Percentiles rank a stretch among this genome's conserved stretches.
Evolutionary conservation across 1,140 invertebrate species (phyloP).

Genomic region (Penaeus indicus): DNA sequence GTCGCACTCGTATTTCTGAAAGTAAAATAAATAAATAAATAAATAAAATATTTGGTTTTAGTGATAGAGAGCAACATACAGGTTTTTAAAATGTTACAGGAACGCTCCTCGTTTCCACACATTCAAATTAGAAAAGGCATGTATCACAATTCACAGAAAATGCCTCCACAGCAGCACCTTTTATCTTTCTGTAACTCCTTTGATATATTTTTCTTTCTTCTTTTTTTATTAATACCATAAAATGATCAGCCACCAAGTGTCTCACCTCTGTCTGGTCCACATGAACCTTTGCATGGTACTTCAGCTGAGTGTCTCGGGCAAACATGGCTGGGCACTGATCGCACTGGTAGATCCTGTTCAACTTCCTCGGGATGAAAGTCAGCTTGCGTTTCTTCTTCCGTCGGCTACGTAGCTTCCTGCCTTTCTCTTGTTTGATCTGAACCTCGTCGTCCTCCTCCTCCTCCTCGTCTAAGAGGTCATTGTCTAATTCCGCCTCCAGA

Average conservation of each 20-base stretch:
- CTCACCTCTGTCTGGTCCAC: constrained; percentile 48
- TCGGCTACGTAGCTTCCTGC: constrained; percentile 16
- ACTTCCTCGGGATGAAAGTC: constrained; percentile 41
- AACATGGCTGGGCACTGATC: constrained; percentile 52
- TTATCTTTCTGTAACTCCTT: too few relatives aligned
- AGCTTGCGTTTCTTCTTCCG: constrained; percentile 43
- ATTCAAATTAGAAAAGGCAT: too few relatives aligned
- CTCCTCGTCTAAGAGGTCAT: constrained; percentile 10
- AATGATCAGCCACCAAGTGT: too few relatives aligned
- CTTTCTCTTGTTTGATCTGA: constrained; percentile 27
- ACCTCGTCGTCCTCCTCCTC: constrained; percentile 37
- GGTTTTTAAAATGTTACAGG: background rate
- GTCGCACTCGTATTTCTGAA: constrained; percentile 54
- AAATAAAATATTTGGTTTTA: background rate
- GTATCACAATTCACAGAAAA: too few relatives aligned
- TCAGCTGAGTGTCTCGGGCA: constrained; percentile 54
- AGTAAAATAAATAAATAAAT: background rate
- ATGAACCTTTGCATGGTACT: constrained; percentile 53
- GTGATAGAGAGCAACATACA: background rate
- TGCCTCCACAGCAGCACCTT: too few relatives aligned
- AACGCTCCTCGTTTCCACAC: too few relatives aligned
- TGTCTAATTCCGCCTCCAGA: too few relatives aligned
- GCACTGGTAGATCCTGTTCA: constrained; percentile 53
- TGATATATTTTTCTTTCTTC: too few relatives aligned
- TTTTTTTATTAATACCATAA: too few relatives aligned